Evolutionary conservation across 1,140 invertebrate genomes (phyloP), one percentile per base, ranked within the genome.

Genomic region (Pectinophora gossypiella): DNA sequence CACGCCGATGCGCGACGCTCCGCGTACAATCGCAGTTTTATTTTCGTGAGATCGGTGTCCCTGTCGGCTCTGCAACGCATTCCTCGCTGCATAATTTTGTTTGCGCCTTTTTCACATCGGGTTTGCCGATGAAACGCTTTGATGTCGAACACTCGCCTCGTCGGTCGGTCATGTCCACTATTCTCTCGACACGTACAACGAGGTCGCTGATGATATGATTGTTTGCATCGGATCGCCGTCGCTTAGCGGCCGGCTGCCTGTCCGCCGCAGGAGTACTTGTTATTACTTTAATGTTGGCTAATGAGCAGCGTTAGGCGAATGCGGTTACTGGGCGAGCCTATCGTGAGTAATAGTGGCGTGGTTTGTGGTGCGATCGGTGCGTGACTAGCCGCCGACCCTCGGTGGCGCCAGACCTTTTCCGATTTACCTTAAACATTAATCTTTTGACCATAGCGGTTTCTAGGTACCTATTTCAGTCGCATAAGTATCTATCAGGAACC

Each of bases 361-460:
- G 60, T 73, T 76, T 68, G 70, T 64, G 68, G 66, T 69, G 59
- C 51, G 56, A 64, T 68, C 51, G 54, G 51, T 67, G 66, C 76
- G 68, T 72, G 69, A 73, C 72, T 67, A 32, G 15, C 36, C 12
- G 21, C 50, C 19, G 18, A 44, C 23, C 46, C 21, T 52, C 43
- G 47, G 35, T 64, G 68, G 69, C 72, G 72, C 67, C 74, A 65
- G 57, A 54, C 65, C 64, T 61, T 67, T 70, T 74, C 64, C 60
- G 72, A 75, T 76, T 72, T 75, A 73, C 72, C 63, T 68, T 61
- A 65, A 76, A 68, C 71, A 81, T 79, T 77, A 70, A 79, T 76
- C 68, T 78, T 75, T 70, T 62, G 62, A 6, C 23, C 23, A 27
- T 5, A 27, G 5, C 23, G 23, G 23, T 27, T 27, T n/a, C n/a